A percentile compares a stretch with the other conserved stretches of the same genome.
Evolutionary conservation across 2,888 invertebrate genomes (phyloP).

Genomic region (Reticulitermes lucifugus): DNA sequence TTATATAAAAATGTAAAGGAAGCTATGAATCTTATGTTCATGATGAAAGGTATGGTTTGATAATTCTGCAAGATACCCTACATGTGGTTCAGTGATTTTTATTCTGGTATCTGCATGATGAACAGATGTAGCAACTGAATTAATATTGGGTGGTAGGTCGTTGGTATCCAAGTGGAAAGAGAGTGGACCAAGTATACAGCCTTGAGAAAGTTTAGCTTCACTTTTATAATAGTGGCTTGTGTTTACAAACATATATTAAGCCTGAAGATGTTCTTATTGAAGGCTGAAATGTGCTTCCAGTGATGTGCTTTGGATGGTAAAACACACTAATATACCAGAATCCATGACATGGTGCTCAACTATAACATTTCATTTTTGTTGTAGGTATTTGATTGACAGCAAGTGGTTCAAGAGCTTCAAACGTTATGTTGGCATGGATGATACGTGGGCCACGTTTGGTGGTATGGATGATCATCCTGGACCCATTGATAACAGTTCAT

Average conservation of each 20-base stretch:
- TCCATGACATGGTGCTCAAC: no score
- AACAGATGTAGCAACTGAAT: neutral
- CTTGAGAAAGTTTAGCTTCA: no score
- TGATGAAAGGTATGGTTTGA: neutral
- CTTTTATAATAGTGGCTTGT: no score
- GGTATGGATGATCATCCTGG: slow-evolving; percentile 59
- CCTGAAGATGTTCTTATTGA: no score
- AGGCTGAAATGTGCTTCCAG: no score
- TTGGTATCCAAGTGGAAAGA: neutral
- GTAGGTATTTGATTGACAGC: slow-evolving; percentile 43
- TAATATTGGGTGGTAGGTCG: neutral
- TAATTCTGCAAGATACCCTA: neutral
- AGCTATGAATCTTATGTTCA: no score
- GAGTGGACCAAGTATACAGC: no score
- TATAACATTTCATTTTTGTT: neutral
- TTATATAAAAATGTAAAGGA: no score
- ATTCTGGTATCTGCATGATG: neutral
- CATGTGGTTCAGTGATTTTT: neutral
- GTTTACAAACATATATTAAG: no score
- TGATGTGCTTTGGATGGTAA: no score
- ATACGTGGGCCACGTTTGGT: neutral
- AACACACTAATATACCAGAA: no score
- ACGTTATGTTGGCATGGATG: slow-evolving; percentile 40
- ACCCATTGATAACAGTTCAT: slow-evolving; percentile 62
- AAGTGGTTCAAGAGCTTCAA: slow-evolving; percentile 40